These are phyloP conservation scores for Trichonephila clavata DNA, from an alignment of 1,140 invertebrate genomes.

Conservation along the genomic window DNA sequence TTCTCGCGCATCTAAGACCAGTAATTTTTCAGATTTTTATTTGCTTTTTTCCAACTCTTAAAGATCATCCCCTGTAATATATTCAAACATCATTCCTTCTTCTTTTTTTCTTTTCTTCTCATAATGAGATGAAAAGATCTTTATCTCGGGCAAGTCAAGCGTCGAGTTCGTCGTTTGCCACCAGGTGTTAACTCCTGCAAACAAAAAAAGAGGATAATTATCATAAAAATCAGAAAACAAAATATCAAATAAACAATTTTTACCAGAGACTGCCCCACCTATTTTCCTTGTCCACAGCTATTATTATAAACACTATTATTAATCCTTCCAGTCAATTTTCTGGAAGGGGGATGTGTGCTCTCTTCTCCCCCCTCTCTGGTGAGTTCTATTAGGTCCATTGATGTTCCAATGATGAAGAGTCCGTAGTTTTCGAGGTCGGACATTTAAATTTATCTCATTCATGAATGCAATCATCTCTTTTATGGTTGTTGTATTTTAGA, in stretches of 20 bases:
- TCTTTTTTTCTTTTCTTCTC: not conserved
- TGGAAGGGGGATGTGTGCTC: not conserved
- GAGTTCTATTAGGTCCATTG: not conserved
- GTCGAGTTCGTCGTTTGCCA: constrained; percentile 41
- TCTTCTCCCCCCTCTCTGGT: not conserved
- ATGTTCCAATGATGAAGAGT: not conserved
- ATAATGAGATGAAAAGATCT: not conserved
- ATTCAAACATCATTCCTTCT: not conserved
- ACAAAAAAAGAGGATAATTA: constrained; percentile 15
- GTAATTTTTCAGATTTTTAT: not conserved
- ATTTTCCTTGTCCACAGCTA: constrained; percentile 62
- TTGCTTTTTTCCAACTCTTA: not conserved
- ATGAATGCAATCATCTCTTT: not conserved
- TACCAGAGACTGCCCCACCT: constrained; percentile 50
- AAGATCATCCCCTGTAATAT: not conserved
- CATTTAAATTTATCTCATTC: not conserved
- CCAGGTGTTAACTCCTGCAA: constrained; percentile 66
- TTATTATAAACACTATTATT: constrained; percentile 74
- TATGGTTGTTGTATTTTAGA: not conserved
- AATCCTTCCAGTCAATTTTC: constrained; percentile 25
- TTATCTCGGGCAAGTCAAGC: constrained; percentile 34
- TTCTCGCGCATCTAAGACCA: not conserved
- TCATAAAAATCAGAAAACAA: constrained; percentile 17
- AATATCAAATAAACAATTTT: constrained; percentile 28
- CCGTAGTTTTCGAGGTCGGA: not conserved